A percentile compares a stretch with the other conserved stretches of the same genome.
Conservation (phyloP, 2,113 vertebrate species). For the Daboia siamensis region DNA sequence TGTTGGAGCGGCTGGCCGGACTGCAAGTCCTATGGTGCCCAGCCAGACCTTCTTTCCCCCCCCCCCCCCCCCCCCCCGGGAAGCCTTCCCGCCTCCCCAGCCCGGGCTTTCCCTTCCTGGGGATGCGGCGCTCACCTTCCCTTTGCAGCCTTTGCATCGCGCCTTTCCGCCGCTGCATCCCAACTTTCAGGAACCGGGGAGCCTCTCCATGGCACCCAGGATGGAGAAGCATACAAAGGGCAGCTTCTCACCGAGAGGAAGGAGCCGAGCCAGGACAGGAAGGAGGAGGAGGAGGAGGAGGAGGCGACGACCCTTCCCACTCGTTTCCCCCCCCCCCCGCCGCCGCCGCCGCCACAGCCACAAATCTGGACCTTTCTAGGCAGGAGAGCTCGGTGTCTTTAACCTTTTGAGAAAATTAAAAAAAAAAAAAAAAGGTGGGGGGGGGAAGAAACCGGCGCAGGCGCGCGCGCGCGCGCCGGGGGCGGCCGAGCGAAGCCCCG, state of each 20-base stretch:
- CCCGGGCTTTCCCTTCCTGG: not conserved
- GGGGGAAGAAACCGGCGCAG: not conserved
- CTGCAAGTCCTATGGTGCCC: not conserved
- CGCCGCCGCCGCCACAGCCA: too few species aligned
- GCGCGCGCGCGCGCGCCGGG: not conserved
- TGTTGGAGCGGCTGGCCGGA: not conserved
- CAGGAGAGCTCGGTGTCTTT: not conserved
- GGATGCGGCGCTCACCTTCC: not conserved
- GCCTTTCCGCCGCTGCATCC: not conserved
- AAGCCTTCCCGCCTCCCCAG: not conserved
- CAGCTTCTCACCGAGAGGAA: not conserved
- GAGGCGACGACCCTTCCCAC: not conserved
- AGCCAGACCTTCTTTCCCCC: too few species aligned
- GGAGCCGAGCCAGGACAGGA: not conserved
- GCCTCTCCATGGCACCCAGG: not conserved
- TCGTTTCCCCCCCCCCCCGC: not conserved
- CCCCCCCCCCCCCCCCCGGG: not conserved
- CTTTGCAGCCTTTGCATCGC: not conserved
- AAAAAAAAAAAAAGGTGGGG: too few species aligned
- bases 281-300: not conserved
- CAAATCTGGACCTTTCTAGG: not conserved
- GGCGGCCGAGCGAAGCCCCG: not conserved
- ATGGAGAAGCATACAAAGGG: constrained; percentile 9
- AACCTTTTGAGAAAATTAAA: not conserved
- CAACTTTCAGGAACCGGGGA: not conserved